These are phyloP conservation scores for Xestia xanthographa DNA, from an alignment of 2,888 invertebrate genomes.

Conservation along the genomic window DNA sequence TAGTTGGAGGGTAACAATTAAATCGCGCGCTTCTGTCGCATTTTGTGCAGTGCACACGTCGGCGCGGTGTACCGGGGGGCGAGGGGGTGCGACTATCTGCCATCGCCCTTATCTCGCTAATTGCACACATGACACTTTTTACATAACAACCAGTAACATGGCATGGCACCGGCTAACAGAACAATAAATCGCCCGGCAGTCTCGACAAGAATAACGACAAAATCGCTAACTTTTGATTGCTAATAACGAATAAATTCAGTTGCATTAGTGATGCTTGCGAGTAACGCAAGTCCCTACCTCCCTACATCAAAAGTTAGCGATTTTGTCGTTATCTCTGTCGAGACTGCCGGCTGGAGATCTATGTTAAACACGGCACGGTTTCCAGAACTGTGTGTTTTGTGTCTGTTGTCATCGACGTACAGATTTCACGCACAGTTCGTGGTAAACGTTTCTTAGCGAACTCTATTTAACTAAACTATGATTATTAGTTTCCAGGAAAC, in stretches of 20 bases:
- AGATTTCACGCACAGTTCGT: slow-evolving; percentile 40
- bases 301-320: too few relatives aligned
- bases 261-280: too few relatives aligned
- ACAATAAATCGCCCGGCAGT: not conserved
- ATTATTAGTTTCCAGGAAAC: slow-evolving; percentile 50
- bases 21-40: slow-evolving; percentile 48
- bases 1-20: slow-evolving; percentile 42
- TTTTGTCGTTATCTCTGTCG: too few relatives aligned
- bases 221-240: too few relatives aligned
- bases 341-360: too few relatives aligned
- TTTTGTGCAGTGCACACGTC: slow-evolving; percentile 23
- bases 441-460: slow-evolving; percentile 27
- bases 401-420: slow-evolving; percentile 34
- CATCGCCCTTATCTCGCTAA: slow-evolving; percentile 52
- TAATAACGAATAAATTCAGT: too few relatives aligned
- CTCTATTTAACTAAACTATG: slow-evolving; percentile 32
- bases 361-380: slow-evolving; percentile 19
- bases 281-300: too few relatives aligned
- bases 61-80: not conserved
- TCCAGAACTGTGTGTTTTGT: slow-evolving; percentile 31
- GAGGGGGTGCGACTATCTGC: slow-evolving; percentile 28
- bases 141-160: slow-evolving; percentile 34
- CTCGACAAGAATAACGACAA: too few relatives aligned
- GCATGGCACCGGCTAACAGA: slow-evolving; percentile 5
- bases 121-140: slow-evolving; percentile 51